These are phyloP conservation scores for Pseudomyrmex sp. DNA, from an alignment of 1,140 invertebrate species.

Conservation along the genomic window DNA sequence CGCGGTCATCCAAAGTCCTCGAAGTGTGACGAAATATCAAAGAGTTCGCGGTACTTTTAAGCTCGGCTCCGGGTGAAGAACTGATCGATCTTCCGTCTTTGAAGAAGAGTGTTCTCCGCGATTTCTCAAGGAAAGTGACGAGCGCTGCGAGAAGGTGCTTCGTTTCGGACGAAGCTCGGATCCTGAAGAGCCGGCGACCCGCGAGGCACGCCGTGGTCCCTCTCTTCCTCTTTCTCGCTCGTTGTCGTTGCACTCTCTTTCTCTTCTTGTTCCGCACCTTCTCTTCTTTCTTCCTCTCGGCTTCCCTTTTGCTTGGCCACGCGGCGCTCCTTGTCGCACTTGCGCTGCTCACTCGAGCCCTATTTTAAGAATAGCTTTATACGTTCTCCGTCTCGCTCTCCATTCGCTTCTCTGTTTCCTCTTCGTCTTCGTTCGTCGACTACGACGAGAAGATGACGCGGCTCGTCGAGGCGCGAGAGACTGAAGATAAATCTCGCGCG, in stretches of 20 bases:
- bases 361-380: constrained; percentile 77
- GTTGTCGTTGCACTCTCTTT: constrained; percentile 51
- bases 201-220: constrained; percentile 77
- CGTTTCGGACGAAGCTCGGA: constrained; percentile 82
- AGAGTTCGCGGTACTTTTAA: constrained; percentile 7
- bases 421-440: constrained; percentile 47
- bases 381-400: constrained; percentile 59
- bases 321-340: constrained; percentile 43
- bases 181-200: constrained; percentile 83
- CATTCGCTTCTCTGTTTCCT: constrained; percentile 13
- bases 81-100: constrained; percentile 49
- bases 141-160: constrained; percentile 71
- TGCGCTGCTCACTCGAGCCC: constrained; percentile 68
- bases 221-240: constrained; percentile 47
- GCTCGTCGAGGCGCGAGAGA: neutral
- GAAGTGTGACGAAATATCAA: neutral
- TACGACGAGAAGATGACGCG: neutral
- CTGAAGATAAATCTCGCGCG: constrained; percentile 37
- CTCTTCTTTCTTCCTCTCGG: constrained; percentile 48
- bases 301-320: constrained; percentile 46
- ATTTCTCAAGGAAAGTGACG: constrained; percentile 70
- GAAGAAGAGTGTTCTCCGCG: constrained; percentile 57
- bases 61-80: constrained; percentile 23
- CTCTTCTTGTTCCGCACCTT: constrained; percentile 68
- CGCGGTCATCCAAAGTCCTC: neutral